Base-by-base conservation (phyloP, 2,888 invertebrate genomes). In the Belgica antarctica region DNA sequence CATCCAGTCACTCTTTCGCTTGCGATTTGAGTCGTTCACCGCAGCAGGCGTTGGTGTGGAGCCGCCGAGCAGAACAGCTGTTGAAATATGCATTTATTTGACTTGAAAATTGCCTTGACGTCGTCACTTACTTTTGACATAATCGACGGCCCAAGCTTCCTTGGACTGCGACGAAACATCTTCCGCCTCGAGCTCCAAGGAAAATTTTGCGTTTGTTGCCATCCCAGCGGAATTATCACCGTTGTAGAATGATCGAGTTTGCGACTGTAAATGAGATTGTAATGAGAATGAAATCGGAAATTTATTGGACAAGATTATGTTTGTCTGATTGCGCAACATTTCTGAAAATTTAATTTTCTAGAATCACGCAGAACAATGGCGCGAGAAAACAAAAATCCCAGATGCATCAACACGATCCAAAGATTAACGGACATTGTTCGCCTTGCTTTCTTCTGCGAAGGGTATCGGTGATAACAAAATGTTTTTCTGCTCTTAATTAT, bases 1-100 rank as follows among this genome's bases (percentile, higher is more conserved):
- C 17, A 28, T 28, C 80, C 80, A 80, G 77, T 80, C 80, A 79
- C 80, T 80, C 77, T 79, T 80, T 76, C 80, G 79, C 75, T 80
- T 80, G 73, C 80, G 80, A 66, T 17, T 66, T 2, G 4, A 28
- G 12, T 66, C 68, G 34, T 28, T 52, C 3, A 24, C 52, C 8
- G 19, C 52, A n/a, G n/a, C n/a, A n/a, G 7, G 7, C 15, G n/a
- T 17, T 47, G 47, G 22, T 34, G 68, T 27, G 19, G 36, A 46
- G n/a, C n/a, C n/a, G 36, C 28, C 47, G 10, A 28, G 27, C 4
- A 66, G 12, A n/a, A 66, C 28, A 1, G 66, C 66, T 66, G 41
- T 24, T 31, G 19, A 41, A 52, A 52, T 52, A 52, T 15, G n/a
- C 5, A 15, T 52, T 15, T 7, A 52, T 52, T 5, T 52, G 15